These are phyloP conservation scores for Conomelus anceps DNA, from an alignment of 2,888 invertebrate genomes.

Conservation along the genomic window DNA sequence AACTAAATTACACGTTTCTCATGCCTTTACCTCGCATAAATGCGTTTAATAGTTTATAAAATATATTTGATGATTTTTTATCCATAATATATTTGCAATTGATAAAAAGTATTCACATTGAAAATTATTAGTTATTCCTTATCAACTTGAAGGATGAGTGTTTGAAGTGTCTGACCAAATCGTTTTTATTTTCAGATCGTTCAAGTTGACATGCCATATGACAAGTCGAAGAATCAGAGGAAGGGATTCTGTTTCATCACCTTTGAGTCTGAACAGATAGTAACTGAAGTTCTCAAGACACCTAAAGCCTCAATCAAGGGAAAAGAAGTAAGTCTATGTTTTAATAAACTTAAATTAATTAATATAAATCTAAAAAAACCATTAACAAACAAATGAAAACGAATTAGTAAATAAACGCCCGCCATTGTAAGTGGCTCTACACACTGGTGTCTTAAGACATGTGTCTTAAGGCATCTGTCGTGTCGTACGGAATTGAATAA, in stretches of 20 bases:
- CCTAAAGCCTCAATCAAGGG: constrained; percentile 90
- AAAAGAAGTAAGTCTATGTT: constrained; percentile 63
- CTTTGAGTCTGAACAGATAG: constrained; percentile 91
- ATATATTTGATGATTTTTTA: not conserved
- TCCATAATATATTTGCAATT: not conserved
- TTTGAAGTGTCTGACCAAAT: not conserved
- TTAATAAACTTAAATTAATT: no score
- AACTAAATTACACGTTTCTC: no score
- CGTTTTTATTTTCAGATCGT: constrained; percentile 61
- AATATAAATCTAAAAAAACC: no score
- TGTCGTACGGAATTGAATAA: no score
- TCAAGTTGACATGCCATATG: constrained; percentile 94
- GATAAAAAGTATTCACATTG: not conserved
- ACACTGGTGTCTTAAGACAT: no score
- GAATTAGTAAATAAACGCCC: no score
- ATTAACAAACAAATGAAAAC: no score
- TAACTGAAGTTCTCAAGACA: constrained; percentile 82
- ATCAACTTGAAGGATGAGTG: not conserved
- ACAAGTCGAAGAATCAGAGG: constrained; percentile 93
- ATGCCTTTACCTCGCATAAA: no score
- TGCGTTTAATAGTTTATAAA: no score
- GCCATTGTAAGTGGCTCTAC: no score
- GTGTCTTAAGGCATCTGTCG: no score
- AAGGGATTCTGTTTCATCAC: constrained; percentile 97
- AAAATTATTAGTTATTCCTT: no score